Evolutionary conservation across 2,888 invertebrate genomes (phyloP).

Genomic region (Mimumesa dahlbomi): DNA sequence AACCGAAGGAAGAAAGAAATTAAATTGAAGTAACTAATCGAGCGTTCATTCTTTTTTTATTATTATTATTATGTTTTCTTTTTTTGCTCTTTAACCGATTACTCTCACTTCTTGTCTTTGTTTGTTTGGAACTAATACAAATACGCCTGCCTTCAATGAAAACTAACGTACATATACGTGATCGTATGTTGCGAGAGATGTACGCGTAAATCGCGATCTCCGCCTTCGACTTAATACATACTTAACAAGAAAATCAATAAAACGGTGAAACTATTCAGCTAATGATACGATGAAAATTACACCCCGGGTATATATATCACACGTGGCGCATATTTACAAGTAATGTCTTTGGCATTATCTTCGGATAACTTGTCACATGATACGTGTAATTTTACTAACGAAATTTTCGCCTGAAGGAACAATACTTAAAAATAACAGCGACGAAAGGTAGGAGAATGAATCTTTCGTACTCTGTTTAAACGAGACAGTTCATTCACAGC

Average conservation of each 20-base stretch:
- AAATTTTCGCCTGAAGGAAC: conserved; percentile 11
- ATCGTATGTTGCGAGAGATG: background rate
- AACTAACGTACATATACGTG: background rate
- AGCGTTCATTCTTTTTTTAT: conserved; percentile 6
- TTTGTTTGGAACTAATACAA: conserved; percentile 12
- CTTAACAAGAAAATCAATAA: conserved; percentile 17
- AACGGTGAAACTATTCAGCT: conserved; percentile 14
- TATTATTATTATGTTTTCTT: too few species aligned
- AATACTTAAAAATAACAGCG: background rate
- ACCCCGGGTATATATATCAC: conserved; percentile 2
- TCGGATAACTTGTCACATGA: conserved; percentile 56
- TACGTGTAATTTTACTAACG: conserved; percentile 2
- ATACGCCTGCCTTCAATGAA: conserved; percentile 3
- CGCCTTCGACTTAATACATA: background rate
- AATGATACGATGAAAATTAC: conserved; percentile 16
- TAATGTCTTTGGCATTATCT: conserved; percentile 52
- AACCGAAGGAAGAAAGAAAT: background rate
- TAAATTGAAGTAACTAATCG: conserved; percentile 19
- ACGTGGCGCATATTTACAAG: conserved; percentile 43
- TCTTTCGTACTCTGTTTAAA: background rate
- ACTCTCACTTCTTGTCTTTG: conserved; percentile 38
- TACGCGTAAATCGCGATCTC: background rate
- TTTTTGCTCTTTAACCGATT: conserved; percentile 5
- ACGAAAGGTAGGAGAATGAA: background rate
- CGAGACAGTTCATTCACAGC: background rate